These are phyloP conservation scores for Sebastes alutus DNA, from an alignment of 2,797 vertebrate genomes.

Conservation along the genomic window DNA sequence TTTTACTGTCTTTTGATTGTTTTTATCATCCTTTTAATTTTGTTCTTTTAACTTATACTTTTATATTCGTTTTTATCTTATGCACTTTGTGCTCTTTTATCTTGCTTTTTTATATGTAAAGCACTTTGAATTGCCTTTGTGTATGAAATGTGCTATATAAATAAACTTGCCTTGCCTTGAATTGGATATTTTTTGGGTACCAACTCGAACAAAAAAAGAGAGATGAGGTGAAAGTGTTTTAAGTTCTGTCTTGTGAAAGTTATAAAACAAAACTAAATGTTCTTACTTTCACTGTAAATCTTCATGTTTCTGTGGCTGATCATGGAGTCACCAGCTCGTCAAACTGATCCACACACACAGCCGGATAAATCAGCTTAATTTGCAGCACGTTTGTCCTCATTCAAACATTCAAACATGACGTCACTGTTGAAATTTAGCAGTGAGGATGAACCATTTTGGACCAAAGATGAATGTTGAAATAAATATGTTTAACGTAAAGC, in stretches of 20 bases:
- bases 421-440: neutral
- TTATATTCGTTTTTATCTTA: too few relatives aligned
- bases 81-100: too few relatives aligned
- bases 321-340: neutral
- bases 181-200: neutral
- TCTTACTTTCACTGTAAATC: conserved; percentile 18
- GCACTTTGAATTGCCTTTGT: too few relatives aligned
- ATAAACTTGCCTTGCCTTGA: neutral
- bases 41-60: too few relatives aligned
- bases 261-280: neutral
- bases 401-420: neutral
- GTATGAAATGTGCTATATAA: too few relatives aligned
- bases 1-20: too few relatives aligned
- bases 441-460: neutral
- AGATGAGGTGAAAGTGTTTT: neutral
- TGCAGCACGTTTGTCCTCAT: neutral
- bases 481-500: too few relatives aligned
- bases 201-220: neutral
- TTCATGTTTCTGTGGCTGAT: neutral
- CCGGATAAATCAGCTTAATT: conserved; percentile 12
- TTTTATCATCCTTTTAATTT: too few relatives aligned
- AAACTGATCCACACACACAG: neutral
- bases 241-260: neutral
- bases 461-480: too few relatives aligned
- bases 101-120: too few relatives aligned